phyloP scores from a whole-genome alignment of 2,888 invertebrate genomes.

The Melanotus villosus region DNA sequence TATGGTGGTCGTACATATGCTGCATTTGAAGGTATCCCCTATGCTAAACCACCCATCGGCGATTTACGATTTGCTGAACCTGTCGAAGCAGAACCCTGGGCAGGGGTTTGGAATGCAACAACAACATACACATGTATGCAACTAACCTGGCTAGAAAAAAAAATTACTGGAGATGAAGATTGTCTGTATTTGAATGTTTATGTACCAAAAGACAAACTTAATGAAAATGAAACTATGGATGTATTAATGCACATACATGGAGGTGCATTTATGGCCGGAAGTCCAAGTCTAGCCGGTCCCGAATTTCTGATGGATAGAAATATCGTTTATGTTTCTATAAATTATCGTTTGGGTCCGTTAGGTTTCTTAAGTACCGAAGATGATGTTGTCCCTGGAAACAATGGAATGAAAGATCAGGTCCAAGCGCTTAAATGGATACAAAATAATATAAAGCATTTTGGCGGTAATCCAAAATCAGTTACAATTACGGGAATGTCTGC shows the following conservation, averaged over 20 bases:
- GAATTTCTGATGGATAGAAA: no score
- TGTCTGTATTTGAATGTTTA: conserved; percentile 31
- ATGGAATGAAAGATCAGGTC: neutral
- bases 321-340: conserved; percentile 76
- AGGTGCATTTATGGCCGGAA: no score
- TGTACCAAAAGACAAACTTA: conserved; percentile 3
- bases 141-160: no score
- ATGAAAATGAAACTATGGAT: conserved; percentile 14
- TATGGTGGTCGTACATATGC: no score
- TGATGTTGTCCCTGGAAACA: no score
- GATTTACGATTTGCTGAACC: neutral
- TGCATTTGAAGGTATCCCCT: no score
- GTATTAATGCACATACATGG: conserved; percentile 32
- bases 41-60: no score
- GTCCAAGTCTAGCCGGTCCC: no score
- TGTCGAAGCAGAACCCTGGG: no score
- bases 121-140: neutral
- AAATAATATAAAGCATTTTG: neutral
- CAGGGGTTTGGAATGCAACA: neutral
- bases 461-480: no score
- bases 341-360: conserved; percentile 76
- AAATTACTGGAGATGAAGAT: conserved; percentile 20
- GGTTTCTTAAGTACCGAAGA: conserved; percentile 63
- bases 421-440: neutral
- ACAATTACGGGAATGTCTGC: no score